Evolutionary conservation across 2,113 vertebrate genomes (phyloP), one percentile per base, ranked within the genome.

Genomic region (Anolis sagrei): DNA sequence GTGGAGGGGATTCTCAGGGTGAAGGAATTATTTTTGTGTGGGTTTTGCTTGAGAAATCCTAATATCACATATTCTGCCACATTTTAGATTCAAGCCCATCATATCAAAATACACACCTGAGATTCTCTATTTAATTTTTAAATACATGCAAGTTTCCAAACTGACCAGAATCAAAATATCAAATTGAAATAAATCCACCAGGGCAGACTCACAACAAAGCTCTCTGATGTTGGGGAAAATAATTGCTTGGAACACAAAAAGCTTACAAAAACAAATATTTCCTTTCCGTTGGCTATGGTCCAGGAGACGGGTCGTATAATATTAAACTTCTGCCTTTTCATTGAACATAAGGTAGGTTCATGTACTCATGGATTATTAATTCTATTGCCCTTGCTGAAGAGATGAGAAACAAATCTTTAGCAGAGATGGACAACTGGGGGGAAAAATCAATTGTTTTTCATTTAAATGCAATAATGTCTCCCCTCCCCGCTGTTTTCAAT

Each of bases 331-430:
- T 21, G 78, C 68, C 76, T 88, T 78, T 76, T 83, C 87, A 69
- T n/a, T 84, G 84, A 83, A 70, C 29, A 75, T 51, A 86, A 79
- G 80, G 81, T 80, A 70, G 86, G 62, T 79, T 87, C 81, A 82
- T 87, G 87, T 86, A 84, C 49, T 81, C 18, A n/a, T n/a, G 25
- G 86, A 92, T 89, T 76, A 89, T 68, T 89, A 68, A 90, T 89
- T 89, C 75, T 79, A 81, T 1, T 5, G 76, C 7, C 72, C 34
- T 18, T 64, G 62, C 7, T 54, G 74, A 88, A 81, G 61, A 48
- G 68, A 39, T 69, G 1, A 64, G 82, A 83, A 75, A 51, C 4
- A 64, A 79, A 39, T 81, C 80, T 81, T 81, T 51, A 21, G 19
- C 2, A 18, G 14, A 75, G 58, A 62, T 25, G 14, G 27, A 27